Conservation (phyloP, 2,797 vertebrate species). For the Hemibagrus guttatus region DNA sequence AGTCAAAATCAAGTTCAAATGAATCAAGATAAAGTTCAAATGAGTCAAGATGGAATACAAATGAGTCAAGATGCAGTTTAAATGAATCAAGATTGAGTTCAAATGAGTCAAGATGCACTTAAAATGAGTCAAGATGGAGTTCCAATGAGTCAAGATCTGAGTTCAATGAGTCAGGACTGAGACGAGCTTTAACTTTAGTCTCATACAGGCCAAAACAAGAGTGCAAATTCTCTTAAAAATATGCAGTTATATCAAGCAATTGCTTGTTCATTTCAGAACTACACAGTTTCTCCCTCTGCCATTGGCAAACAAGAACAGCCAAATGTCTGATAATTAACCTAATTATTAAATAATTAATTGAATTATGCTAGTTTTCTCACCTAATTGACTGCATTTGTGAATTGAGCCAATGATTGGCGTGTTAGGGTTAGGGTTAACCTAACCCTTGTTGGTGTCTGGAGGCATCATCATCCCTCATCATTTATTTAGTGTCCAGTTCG, state of each 20-base stretch:
- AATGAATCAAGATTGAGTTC: background rate
- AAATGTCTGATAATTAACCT: too few species aligned
- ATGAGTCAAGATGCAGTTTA: background rate
- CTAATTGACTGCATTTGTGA: background rate
- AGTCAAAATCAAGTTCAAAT: background rate
- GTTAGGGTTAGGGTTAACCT: too few species aligned
- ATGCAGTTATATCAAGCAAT: background rate
- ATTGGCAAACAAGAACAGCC: background rate
- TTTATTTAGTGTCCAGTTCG: background rate
- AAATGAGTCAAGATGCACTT: background rate
- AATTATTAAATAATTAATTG: background rate
- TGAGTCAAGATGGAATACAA: background rate
- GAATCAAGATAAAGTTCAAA: background rate
- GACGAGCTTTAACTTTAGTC: background rate
- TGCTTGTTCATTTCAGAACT: background rate
- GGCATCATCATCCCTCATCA: too few species aligned
- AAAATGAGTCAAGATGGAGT: background rate
- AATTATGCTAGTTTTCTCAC: background rate
- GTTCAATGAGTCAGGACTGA: background rate
- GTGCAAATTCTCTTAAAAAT: background rate
- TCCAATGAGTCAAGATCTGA: background rate
- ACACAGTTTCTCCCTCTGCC: background rate
- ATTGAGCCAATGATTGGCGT: background rate
- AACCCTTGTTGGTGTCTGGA: background rate
- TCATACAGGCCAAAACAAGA: background rate